Evolutionary conservation across 2,797 vertebrate species (phyloP).

Genomic region (Momotus momota): DNA sequence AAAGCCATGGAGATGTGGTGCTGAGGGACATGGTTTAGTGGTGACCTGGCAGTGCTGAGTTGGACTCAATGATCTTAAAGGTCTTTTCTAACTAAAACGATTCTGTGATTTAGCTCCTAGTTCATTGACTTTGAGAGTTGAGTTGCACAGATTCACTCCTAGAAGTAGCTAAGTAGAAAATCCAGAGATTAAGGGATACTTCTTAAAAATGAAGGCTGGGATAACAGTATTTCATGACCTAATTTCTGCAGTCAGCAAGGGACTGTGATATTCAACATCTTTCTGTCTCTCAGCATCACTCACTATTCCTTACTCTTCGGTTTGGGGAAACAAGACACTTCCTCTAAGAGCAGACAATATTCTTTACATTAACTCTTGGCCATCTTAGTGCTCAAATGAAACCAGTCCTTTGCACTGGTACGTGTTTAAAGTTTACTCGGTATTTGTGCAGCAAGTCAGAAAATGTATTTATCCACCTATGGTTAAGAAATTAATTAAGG

Average conservation of each 20-base stretch:
- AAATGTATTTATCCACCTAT: rapidly evolving
- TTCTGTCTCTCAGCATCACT: not conserved
- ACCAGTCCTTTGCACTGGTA: not conserved
- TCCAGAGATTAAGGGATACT: not conserved
- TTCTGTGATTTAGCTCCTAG: not conserved
- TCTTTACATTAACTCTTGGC: not conserved
- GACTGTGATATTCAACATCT: not conserved
- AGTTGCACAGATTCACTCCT: not conserved
- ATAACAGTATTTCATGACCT: not conserved
- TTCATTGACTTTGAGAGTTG: not conserved
- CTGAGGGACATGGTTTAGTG: not conserved
- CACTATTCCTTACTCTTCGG: not conserved
- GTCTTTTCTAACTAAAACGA: not conserved
- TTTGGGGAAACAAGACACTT: not conserved
- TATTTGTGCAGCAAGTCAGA: not conserved
- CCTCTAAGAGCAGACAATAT: not conserved
- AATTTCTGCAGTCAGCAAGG: not conserved
- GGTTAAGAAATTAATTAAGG: not conserved
- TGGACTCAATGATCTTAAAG: not conserved
- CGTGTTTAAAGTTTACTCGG: not conserved
- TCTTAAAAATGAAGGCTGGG: not conserved
- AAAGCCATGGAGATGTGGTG: not conserved
- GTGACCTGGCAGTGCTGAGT: not conserved
- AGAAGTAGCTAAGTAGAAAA: conserved; percentile 19
- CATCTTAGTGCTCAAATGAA: not conserved